Evolutionary conservation across 1,140 invertebrate genomes (phyloP), one percentile per base, ranked within the genome.

Genomic region (Himalopsyche phryganea): DNA sequence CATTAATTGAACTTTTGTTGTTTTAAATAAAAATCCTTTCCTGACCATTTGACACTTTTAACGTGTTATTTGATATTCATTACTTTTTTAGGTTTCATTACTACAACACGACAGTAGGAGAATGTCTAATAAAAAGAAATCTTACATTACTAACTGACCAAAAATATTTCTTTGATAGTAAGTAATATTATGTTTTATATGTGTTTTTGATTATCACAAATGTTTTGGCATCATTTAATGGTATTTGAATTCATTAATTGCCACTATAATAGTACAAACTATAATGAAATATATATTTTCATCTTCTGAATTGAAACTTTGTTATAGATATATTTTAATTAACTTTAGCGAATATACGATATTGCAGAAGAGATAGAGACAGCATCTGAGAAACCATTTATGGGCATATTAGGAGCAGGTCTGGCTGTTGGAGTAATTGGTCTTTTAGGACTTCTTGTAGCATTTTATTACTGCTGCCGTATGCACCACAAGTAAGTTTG

Each of bases 81-180:
- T 28, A 28, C 9, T 28, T 28, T 28, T 28, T 28, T 28, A 28
- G 23, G 23, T 28, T 28, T 19, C 57, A 59, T 15, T 51, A 63
- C 10, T 63, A 63, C 19, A 55, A 63, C 19, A 32, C 13, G 13
- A 36, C 20, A 3, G n/a, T 38, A 18, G 14, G 6, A 36, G 10
- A 56, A 9, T 63, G 61, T 20, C n/a, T 36, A 5, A 52, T 52
- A 0, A 55, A 56, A 32, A 38, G 32, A 13, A 63, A 63, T 28
- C 15, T 63, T 10, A 59, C 61, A 1, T 32, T 44, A 18, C 32
- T 63, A 11, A 23, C 59, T 19, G 20, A 50, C n/a, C 41, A 63
- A 42, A 41, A 53, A 42, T 50, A 59, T 42, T 28, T 58, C 23
- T 23, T 42, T 19, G 33, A 53, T 14, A 48, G 61, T 58, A 58